Conservation (phyloP, 37 sponge, comb jelly and placozoan species). For the Mnemiopsis leidyi region DNA sequence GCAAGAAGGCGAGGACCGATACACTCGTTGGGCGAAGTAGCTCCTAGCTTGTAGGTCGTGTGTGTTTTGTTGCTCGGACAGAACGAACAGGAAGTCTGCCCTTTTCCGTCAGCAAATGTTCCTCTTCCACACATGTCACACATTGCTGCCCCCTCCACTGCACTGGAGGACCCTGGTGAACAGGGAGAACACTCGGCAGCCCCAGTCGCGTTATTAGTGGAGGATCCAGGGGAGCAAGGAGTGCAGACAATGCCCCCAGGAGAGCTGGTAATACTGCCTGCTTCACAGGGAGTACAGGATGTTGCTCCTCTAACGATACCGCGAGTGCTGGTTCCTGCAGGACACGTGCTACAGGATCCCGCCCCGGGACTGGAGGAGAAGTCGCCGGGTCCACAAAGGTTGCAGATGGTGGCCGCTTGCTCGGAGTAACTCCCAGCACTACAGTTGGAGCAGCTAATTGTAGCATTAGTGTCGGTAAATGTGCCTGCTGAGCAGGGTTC, state of each 20-base stretch:
- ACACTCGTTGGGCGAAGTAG: not conserved
- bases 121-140: not conserved
- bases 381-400: not conserved
- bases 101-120: not conserved
- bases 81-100: not conserved
- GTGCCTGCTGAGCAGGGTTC: not conserved
- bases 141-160: not conserved
- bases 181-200: not conserved
- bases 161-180: not conserved
- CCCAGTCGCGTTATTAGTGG: not conserved
- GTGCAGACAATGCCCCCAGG: not conserved
- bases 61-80: conserved; percentile 12
- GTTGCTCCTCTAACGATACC: not conserved
- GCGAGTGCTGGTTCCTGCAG: not conserved
- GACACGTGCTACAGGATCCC: not conserved
- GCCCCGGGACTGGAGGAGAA: not conserved
- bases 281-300: not conserved
- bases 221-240: not conserved
- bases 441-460: not conserved
- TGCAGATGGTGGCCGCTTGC: not conserved
- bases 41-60: conserved; percentile 19
- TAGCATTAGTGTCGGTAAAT: not conserved
- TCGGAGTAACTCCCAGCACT: not conserved
- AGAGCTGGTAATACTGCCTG: not conserved
- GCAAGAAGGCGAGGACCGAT: not conserved